Evolutionary conservation across 2,888 invertebrate species (phyloP).

Genomic region (Sicus ferrugineus): DNA sequence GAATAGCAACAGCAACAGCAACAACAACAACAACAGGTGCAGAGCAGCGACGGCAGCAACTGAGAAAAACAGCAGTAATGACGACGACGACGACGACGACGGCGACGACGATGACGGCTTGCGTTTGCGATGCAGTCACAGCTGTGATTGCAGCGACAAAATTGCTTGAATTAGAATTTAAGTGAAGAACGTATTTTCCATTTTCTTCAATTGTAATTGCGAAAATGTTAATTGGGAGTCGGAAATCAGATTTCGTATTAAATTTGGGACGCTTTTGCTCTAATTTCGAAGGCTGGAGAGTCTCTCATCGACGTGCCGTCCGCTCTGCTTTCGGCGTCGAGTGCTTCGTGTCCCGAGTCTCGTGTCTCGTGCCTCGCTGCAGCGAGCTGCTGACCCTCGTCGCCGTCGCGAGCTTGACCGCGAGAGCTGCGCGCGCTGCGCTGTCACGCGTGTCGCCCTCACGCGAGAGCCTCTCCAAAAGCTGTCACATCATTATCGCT

Average conservation of each 20-base stretch:
- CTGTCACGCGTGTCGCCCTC: background rate
- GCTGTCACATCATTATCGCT: conserved; percentile 24
- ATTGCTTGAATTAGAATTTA: too few species aligned
- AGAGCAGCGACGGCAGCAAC: background rate
- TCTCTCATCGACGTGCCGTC: background rate
- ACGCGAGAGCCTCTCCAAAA: background rate
- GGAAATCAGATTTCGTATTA: conserved; percentile 1
- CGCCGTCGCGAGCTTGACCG: background rate
- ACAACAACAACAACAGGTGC: background rate
- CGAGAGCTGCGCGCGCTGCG: background rate
- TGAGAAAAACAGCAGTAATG: background rate
- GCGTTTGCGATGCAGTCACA: too few species aligned
- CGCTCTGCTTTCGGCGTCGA: too few species aligned
- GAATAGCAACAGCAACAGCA: background rate
- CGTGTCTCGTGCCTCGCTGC: too few species aligned
- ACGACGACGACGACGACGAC: background rate
- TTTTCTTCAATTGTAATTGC: too few species aligned
- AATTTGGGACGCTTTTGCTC: too few species aligned
- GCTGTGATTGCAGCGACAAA: background rate
- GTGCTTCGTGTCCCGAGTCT: too few species aligned
- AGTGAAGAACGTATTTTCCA: too few species aligned
- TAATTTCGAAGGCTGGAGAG: background rate
- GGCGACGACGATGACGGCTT: background rate
- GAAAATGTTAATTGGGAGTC: too few species aligned
- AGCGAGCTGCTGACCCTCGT: too few species aligned